These are phyloP conservation scores for Apteryx mantelli DNA, from an alignment of 2,113 vertebrate genomes.

Conservation along the genomic window DNA sequence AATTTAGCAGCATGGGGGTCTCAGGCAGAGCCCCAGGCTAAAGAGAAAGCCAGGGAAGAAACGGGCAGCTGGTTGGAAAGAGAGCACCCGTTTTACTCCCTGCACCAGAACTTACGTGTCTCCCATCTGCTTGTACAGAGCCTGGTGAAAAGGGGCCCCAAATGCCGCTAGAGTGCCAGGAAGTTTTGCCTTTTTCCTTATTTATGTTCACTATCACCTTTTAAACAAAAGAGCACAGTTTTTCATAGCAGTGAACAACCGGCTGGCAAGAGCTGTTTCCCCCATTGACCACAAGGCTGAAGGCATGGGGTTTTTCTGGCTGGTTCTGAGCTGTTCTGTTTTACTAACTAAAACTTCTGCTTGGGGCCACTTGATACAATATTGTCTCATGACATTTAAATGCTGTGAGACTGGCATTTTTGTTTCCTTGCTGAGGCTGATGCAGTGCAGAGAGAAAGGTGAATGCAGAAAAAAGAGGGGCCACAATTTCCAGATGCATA, in stretches of 20 bases:
- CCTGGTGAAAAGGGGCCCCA: not conserved
- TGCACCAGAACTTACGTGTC: accelerated
- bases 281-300: not conserved
- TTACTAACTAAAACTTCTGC: not conserved
- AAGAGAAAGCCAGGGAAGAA: not conserved
- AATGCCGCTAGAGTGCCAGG: accelerated
- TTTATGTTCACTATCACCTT: constrained; percentile 2
- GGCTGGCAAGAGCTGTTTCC: not conserved
- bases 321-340: not conserved
- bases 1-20: not conserved
- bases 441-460: not conserved
- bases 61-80: not conserved
- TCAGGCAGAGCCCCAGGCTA: not conserved
- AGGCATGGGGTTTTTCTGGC: not conserved
- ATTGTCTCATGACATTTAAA: not conserved
- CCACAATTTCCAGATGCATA: not conserved
- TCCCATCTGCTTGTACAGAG: not conserved
- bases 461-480: not conserved
- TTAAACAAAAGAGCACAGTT: not conserved
- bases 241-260: not conserved
- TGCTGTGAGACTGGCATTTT: not conserved
- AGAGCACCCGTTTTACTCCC: accelerated
- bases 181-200: not conserved
- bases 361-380: accelerated
- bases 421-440: not conserved